Percentiles rank a stretch among this genome's conserved stretches.
phyloP scores from a whole-genome alignment of 2,113 vertebrate species.

The Tangachromis dhanisi region DNA sequence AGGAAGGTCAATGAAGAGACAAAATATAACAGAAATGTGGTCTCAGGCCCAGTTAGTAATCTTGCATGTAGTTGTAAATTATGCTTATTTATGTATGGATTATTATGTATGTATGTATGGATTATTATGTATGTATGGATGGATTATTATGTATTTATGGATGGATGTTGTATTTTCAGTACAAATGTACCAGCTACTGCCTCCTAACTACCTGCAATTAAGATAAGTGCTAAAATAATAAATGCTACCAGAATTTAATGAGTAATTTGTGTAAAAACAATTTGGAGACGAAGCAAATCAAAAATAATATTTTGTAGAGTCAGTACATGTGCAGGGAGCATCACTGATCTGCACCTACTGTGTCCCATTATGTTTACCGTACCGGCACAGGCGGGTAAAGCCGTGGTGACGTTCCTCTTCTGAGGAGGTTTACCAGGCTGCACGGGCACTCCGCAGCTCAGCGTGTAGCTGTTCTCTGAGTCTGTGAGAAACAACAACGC shows the following conservation, averaged over 20 bases:
- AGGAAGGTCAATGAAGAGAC: background rate
- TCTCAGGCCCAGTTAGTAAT: background rate
- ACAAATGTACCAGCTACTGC: background rate
- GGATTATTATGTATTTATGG: background rate
- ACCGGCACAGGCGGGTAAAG: slow-evolving; percentile 79
- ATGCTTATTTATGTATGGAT: background rate
- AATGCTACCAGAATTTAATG: background rate
- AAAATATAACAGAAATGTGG: background rate
- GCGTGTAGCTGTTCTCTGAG: slow-evolving; percentile 86
- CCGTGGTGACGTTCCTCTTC: slow-evolving; percentile 74
- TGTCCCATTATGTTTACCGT: slow-evolving; percentile 1
- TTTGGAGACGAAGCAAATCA: background rate
- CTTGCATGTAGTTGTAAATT: background rate
- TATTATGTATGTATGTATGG: background rate
- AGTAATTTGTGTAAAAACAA: background rate
- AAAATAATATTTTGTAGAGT: background rate
- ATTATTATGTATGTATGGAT: background rate
- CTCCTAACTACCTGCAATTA: background rate
- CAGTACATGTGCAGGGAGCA: background rate
- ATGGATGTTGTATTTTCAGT: background rate
- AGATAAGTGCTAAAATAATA: background rate
- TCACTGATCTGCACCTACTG: background rate
- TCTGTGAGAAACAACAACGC: slow-evolving; percentile 66
- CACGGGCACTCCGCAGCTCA: slow-evolving; percentile 84
- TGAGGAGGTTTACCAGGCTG: slow-evolving; percentile 74